Evolutionary conservation across 2,113 vertebrate species (phyloP).

Genomic region (Lepisosteus oculatus): DNA sequence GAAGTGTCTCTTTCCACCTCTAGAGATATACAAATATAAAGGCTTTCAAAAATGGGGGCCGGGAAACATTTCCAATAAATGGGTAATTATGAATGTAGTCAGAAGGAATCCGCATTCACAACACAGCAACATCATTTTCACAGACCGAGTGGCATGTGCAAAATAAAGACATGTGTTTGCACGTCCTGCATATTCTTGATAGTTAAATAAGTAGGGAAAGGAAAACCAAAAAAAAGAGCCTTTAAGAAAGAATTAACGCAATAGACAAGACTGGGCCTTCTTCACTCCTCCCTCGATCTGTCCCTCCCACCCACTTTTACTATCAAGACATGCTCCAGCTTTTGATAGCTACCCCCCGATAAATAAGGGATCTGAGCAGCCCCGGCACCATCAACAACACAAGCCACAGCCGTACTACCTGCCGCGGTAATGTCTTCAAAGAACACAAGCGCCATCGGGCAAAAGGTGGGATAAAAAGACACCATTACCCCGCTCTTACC

Average conservation of each 20-base stretch:
- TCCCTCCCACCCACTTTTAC: constrained; percentile 3
- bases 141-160: not conserved
- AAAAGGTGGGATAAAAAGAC: constrained; percentile 5
- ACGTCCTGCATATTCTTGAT: not conserved
- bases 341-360: constrained; percentile 21
- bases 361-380: not conserved
- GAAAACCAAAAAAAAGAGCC: too few relatives aligned
- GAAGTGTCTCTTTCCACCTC: too few relatives aligned
- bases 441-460: too few relatives aligned
- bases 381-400: not conserved
- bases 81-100: too few relatives aligned
- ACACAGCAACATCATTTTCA: too few relatives aligned
- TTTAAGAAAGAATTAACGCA: too few relatives aligned
- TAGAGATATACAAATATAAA: too few relatives aligned
- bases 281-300: not conserved
- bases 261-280: not conserved
- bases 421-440: not conserved
- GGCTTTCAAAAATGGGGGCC: too few relatives aligned
- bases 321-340: constrained; percentile 36
- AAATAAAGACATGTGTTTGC: not conserved
- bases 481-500: constrained; percentile 56
- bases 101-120: too few relatives aligned
- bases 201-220: not conserved
- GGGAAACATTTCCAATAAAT: too few relatives aligned
- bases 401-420: not conserved